Evolutionary conservation across 2,888 invertebrate species (phyloP).

Genomic region (Eristalinus sepulchralis): DNA sequence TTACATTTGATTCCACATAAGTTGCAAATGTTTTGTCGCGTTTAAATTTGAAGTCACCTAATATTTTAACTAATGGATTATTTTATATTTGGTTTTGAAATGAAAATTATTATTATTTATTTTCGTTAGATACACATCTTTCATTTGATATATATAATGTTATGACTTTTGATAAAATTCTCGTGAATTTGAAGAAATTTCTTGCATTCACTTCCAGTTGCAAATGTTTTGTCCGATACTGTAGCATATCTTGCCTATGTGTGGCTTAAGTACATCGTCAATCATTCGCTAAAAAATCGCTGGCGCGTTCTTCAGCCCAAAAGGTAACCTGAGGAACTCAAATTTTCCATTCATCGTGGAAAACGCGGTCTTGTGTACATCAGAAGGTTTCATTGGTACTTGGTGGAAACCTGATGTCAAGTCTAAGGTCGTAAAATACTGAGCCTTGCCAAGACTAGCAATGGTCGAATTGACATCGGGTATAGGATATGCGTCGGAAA

Average conservation of each 20-base stretch:
- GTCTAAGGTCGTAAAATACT: slow-evolving; percentile 32
- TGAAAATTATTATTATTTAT: no score
- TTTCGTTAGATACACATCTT: no score
- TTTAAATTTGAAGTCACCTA: no score
- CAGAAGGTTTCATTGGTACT: slow-evolving; percentile 21
- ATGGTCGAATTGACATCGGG: slow-evolving; percentile 29
- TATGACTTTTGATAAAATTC: no score
- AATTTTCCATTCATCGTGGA: not conserved
- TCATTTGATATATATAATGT: no score
- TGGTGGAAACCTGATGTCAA: slow-evolving; percentile 41
- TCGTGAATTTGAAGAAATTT: no score
- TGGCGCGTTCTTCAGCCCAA: not conserved
- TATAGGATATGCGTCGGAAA: slow-evolving; percentile 11
- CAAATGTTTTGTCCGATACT: no score
- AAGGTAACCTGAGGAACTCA: not conserved
- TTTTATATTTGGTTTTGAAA: no score
- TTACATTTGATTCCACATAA: no score
- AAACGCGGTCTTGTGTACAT: slow-evolving; percentile 31
- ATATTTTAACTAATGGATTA: no score
- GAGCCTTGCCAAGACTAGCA: slow-evolving; percentile 15
- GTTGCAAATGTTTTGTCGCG: no score
- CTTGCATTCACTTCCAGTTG: no score
- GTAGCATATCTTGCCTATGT: slow-evolving; percentile 20
- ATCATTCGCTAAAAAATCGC: not conserved
- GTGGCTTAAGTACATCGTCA: not conserved